phyloP scores from a whole-genome alignment of 1,140 invertebrate species.

The Hermatobates lingyangjiaoensis region DNA sequence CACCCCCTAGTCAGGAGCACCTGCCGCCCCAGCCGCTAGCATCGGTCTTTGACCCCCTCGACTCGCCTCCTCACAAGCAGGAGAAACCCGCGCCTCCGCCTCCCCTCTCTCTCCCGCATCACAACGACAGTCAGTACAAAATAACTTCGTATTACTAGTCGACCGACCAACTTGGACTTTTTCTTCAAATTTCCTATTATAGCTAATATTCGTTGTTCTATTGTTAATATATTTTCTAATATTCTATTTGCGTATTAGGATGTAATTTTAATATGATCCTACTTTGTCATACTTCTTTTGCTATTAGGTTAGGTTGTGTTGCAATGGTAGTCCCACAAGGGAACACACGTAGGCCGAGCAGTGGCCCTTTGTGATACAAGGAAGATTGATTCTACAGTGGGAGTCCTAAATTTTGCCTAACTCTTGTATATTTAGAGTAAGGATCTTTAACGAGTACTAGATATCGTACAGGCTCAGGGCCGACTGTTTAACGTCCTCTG shows the following conservation, averaged over 20 bases:
- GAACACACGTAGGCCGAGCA: too few relatives aligned
- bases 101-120: slow-evolving; percentile 10
- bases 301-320: too few relatives aligned
- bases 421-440: too few relatives aligned
- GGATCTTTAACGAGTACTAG: too few relatives aligned
- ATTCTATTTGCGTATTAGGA: neutral
- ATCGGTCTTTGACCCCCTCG: slow-evolving; percentile 15
- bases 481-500: too few relatives aligned
- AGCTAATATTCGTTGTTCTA: neutral
- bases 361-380: too few relatives aligned
- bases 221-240: neutral
- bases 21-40: slow-evolving; percentile 10
- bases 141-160: neutral
- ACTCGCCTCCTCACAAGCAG: slow-evolving; percentile 11
- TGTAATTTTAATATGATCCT: neutral
- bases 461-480: too few relatives aligned
- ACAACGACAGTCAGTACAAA: slow-evolving; percentile 8
- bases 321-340: too few relatives aligned
- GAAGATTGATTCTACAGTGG: too few relatives aligned
- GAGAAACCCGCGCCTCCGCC: slow-evolving; percentile 15
- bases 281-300: too few relatives aligned
- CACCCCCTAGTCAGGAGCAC: slow-evolving; percentile 13
- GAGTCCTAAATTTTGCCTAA: too few relatives aligned
- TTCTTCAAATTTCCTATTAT: neutral
- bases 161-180: slow-evolving; percentile 1